Evolutionary conservation across 2,888 invertebrate species (phyloP).

Genomic region (Drosophila ustulata): DNA sequence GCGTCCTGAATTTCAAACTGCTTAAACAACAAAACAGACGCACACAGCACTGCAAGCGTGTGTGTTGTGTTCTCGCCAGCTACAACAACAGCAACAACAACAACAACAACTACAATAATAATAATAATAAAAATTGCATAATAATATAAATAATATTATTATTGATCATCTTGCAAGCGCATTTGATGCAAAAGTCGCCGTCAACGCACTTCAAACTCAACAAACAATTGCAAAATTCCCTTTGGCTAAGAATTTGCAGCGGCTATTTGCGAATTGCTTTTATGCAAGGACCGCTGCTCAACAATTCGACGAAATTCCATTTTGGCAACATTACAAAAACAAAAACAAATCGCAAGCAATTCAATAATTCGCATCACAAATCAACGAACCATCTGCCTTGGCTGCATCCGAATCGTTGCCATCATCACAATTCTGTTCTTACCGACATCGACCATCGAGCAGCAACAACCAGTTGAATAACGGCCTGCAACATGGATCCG

Average conservation of each 20-base stretch:
- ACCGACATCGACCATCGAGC: conserved; percentile 1
- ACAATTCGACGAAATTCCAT: conserved; percentile 76
- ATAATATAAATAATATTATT: conserved; percentile 20
- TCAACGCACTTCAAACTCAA: conserved; percentile 77
- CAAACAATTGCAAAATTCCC: conserved; percentile 83
- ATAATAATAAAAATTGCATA: conserved; percentile 5
- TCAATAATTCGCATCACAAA: conserved; percentile 16
- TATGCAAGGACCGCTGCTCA: conserved; percentile 64
- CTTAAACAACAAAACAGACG: conserved; percentile 22
- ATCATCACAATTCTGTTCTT: conserved; percentile 5
- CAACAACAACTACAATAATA: conserved; percentile 7
- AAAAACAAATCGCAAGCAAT: conserved; percentile 25
- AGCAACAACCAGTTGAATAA: conserved; percentile 19
- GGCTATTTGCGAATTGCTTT: conserved; percentile 52
- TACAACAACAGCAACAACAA: conserved; percentile 31
- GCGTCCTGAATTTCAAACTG: conserved; percentile 59
- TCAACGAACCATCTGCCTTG: conserved; percentile 32
- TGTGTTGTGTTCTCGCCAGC: neutral
- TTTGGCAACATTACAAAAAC: conserved; percentile 62
- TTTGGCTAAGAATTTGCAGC: conserved; percentile 81
- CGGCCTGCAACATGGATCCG: conserved; percentile 90
- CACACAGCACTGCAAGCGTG: conserved; percentile 10
- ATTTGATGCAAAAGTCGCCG: conserved; percentile 48
- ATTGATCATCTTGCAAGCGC: conserved; percentile 11
- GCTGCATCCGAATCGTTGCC: conserved; percentile 33